Percentiles rank a stretch among this genome's conserved stretches.
phyloP scores from a whole-genome alignment of 2,888 invertebrate genomes.

The Drosophila yooni region DNA sequence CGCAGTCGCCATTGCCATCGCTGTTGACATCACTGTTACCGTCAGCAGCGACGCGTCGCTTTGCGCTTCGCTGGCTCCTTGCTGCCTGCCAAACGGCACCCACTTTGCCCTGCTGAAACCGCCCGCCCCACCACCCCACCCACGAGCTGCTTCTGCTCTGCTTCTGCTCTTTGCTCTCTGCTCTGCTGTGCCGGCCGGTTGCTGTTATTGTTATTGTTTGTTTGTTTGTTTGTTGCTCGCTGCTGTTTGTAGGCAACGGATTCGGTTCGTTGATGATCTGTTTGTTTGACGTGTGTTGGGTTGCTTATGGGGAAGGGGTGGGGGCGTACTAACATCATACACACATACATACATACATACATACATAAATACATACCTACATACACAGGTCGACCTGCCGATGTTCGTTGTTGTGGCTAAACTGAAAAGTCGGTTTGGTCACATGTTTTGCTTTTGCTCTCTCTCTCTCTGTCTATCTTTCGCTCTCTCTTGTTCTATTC shows the following conservation, averaged over 20 bases:
- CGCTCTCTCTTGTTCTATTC: neutral
- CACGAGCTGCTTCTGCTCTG: neutral
- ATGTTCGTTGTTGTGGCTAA: slow-evolving; percentile 29
- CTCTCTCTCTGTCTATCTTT: slow-evolving; percentile 9
- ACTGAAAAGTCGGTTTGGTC: slow-evolving; percentile 28
- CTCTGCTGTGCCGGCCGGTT: slow-evolving; percentile 68
- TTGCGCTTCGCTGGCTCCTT: slow-evolving; percentile 60
- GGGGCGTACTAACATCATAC: slow-evolving; percentile 62
- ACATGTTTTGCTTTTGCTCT: slow-evolving; percentile 26
- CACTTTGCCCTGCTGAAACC: neutral
- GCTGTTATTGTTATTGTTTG: slow-evolving; percentile 46
- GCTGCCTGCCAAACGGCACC: neutral
- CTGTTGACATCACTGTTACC: slow-evolving; percentile 38
- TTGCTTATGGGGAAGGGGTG: neutral
- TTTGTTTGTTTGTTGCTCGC: slow-evolving; percentile 23
- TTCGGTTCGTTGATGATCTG: slow-evolving; percentile 60
- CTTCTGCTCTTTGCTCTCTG: neutral
- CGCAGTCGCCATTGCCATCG: slow-evolving; percentile 22
- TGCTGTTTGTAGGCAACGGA: slow-evolving; percentile 44
- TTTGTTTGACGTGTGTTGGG: slow-evolving; percentile 10
- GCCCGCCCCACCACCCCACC: neutral
- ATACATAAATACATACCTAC: slow-evolving; percentile 32
- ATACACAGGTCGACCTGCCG: slow-evolving; percentile 53
- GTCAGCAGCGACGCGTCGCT: slow-evolving; percentile 43
- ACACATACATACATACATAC: slow-evolving; percentile 22